A percentile compares a stretch with the other conserved stretches of the same genome.
phyloP scores from a whole-genome alignment of 2,113 vertebrate species.

The Megaleporinus macrocephalus region DNA sequence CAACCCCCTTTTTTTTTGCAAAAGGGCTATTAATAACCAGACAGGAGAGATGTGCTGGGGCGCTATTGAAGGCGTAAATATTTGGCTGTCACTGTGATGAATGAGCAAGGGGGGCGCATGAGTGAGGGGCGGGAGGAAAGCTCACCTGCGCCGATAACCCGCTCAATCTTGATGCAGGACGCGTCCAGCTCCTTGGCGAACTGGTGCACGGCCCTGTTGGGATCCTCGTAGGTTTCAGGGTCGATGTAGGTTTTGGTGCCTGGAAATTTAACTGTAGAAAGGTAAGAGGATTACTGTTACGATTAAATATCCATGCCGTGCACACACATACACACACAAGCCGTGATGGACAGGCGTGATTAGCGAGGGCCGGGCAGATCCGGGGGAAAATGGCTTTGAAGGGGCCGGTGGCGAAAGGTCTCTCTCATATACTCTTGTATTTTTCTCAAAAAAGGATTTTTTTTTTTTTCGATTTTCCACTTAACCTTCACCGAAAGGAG shows the following conservation, averaged over 20 bases:
- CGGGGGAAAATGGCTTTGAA: constrained; percentile 11
- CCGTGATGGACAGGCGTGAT: constrained; percentile 73
- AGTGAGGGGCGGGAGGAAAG: constrained; percentile 79
- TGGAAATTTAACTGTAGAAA: constrained; percentile 99
- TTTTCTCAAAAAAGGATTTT: constrained; percentile 31
- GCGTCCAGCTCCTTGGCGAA: constrained; percentile 99
- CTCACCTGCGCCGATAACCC: constrained; percentile 99
- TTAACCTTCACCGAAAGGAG: constrained; percentile 34
- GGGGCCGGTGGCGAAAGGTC: constrained; percentile 48
- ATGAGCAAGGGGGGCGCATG: constrained; percentile 77
- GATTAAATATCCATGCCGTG: constrained; percentile 87
- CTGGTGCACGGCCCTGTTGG: constrained; percentile 99
- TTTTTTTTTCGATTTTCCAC: constrained; percentile 32
- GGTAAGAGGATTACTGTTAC: constrained; percentile 96
- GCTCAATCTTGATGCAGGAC: constrained; percentile 99
- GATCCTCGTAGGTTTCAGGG: constrained; percentile 98
- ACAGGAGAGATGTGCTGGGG: constrained; percentile 60
- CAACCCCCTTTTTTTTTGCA: constrained; percentile 37
- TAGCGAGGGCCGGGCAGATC: constrained; percentile 26
- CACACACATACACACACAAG: constrained; percentile 70
- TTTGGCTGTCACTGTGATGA: constrained; percentile 88
- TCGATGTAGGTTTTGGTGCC: constrained; percentile 99
- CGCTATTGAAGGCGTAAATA: constrained; percentile 84
- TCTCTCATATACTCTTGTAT: constrained; percentile 33
- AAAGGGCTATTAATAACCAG: constrained; percentile 64